Evolutionary conservation across 2,888 invertebrate species (phyloP).

Genomic region (Catocala sponsa): DNA sequence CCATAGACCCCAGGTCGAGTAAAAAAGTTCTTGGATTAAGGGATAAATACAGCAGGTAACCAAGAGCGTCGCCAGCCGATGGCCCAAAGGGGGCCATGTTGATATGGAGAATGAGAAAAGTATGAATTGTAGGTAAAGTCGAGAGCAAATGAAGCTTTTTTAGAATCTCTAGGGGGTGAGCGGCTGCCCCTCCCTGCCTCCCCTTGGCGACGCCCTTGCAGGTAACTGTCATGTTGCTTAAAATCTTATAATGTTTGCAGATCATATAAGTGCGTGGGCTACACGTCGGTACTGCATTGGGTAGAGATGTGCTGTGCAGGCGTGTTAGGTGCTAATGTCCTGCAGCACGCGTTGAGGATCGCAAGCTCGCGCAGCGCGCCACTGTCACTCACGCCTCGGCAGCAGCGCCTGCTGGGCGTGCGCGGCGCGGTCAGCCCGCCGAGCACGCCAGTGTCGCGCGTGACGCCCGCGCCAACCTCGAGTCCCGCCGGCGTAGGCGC

Average conservation of each 20-base stretch:
- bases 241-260: constrained; percentile 44
- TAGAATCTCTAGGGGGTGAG: too few species aligned
- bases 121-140: too few species aligned
- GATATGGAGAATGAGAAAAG: too few species aligned
- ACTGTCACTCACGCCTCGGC: constrained; percentile 42
- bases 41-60: too few species aligned
- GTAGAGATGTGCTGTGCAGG: constrained; percentile 42
- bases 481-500: constrained; percentile 46
- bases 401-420: constrained; percentile 43
- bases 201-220: too few species aligned
- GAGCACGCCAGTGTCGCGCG: constrained; percentile 24
- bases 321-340: constrained; percentile 52
- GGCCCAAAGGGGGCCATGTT: too few species aligned
- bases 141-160: too few species aligned
- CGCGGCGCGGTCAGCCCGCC: constrained; percentile 22
- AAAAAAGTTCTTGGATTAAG: too few species aligned
- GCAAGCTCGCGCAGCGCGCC: constrained; percentile 44
- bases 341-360: constrained; percentile 55
- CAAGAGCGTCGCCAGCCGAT: too few species aligned
- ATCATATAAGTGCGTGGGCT: constrained; percentile 77
- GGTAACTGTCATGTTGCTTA: too few species aligned
- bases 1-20: too few species aligned
- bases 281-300: constrained; percentile 70
- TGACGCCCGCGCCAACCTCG: constrained; percentile 43
- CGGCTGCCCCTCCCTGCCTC: too few species aligned